Conservation (phyloP, 2,888 invertebrate genomes). For the Hyalella azteca region DNA sequence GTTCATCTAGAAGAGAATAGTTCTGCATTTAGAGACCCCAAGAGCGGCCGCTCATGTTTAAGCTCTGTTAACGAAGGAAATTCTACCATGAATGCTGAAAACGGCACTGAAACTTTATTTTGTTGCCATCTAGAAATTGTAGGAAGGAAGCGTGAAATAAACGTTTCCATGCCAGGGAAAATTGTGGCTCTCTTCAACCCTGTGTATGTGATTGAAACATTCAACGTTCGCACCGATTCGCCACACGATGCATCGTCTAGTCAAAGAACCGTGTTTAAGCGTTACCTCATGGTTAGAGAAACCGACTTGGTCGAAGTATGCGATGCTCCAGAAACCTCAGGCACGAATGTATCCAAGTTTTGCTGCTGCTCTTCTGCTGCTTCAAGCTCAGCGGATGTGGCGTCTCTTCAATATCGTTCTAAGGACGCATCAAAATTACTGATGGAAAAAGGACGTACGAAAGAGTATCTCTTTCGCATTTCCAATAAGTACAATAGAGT, state of each 20-base stretch:
- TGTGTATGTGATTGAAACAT: neutral
- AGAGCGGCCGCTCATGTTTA: too few species aligned
- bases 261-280: neutral
- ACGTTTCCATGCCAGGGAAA: neutral
- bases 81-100: too few species aligned
- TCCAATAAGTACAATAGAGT: neutral
- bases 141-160: neutral
- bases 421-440: neutral
- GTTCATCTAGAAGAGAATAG: neutral
- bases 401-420: too few species aligned
- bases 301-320: neutral
- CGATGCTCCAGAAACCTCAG: neutral
- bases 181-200: constrained; percentile 5
- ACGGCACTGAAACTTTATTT: too few species aligned
- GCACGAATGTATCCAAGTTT: neutral
- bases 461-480: neutral
- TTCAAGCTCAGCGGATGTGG: too few species aligned
- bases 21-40: too few species aligned
- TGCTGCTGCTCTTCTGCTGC: too few species aligned
- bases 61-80: too few species aligned
- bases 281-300: neutral
- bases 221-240: neutral
- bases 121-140: neutral
- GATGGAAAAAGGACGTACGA: neutral
- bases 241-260: neutral